A percentile compares a stretch with the other conserved stretches of the same genome.
phyloP scores from a whole-genome alignment of 2,113 vertebrate species.

The Bambusicola thoracicus region DNA sequence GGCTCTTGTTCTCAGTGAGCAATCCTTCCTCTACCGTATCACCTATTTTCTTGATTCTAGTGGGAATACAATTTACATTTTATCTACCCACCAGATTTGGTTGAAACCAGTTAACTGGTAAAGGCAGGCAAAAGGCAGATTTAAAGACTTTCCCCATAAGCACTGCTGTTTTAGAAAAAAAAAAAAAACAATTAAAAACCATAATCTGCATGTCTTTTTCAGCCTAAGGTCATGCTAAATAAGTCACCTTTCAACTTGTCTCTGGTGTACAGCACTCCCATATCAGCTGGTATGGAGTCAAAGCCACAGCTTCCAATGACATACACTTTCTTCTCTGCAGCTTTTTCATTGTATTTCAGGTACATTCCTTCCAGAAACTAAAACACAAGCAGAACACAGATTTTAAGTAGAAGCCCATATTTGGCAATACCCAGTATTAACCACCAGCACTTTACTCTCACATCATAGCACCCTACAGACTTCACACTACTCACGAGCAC shows the following conservation, averaged over 20 bases:
- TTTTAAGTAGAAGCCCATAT: not conserved
- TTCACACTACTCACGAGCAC: not conserved
- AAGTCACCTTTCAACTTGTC: conserved; percentile 90
- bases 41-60: not conserved
- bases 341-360: conserved; percentile 86
- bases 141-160: rapidly evolving
- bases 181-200: not conserved
- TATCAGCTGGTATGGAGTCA: conserved; percentile 94
- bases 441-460: rapidly evolving
- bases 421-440: not conserved
- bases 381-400: conserved; percentile 58
- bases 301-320: conserved; percentile 95
- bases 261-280: conserved; percentile 92
- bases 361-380: conserved; percentile 94
- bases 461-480: not conserved
- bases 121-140: not conserved
- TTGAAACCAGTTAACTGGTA: not conserved
- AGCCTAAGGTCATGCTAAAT: not conserved
- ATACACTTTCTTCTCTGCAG: conserved; percentile 90
- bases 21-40: not conserved
- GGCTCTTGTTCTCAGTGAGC: not conserved
- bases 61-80: not conserved
- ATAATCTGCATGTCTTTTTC: not conserved
- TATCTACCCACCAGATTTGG: not conserved
- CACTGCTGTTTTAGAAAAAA: not conserved